Evolutionary conservation across 30 jellyfish, hydroid and myxozoan species (phyloP).

Genomic region (Clytia hemisphaerica): DNA sequence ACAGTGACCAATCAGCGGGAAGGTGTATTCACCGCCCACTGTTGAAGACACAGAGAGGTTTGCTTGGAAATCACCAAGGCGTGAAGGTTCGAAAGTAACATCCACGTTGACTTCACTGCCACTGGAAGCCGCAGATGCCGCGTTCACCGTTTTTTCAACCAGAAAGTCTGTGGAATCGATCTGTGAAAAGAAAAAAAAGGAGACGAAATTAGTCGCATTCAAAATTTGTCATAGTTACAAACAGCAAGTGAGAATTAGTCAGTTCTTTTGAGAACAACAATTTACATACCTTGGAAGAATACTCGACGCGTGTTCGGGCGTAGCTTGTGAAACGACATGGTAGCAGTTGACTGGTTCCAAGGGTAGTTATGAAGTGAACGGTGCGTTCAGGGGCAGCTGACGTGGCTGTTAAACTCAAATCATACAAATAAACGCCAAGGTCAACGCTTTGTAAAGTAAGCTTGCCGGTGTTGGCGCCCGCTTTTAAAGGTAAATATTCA

Average conservation of each 20-base stretch:
- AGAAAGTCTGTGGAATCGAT: slow-evolving; percentile 70
- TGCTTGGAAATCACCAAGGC: slow-evolving; percentile 63
- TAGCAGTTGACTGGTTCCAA: slow-evolving; percentile 85
- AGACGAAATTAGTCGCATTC: too few species aligned
- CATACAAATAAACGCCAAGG: slow-evolving; percentile 87
- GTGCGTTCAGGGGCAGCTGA: slow-evolving; percentile 90
- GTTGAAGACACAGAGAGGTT: slow-evolving; percentile 51
- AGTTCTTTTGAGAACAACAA: not conserved
- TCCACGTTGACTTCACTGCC: slow-evolving; percentile 94
- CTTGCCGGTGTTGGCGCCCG: slow-evolving; percentile 68
- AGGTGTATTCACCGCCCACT: slow-evolving; percentile 87
- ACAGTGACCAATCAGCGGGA: slow-evolving; percentile 92
- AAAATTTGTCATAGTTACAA: too few species aligned
- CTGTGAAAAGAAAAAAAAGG: slow-evolving; percentile 24
- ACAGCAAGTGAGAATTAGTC: too few species aligned
- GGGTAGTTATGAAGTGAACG: slow-evolving; percentile 77
- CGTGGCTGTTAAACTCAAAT: slow-evolving; percentile 69
- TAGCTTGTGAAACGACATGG: slow-evolving; percentile 69
- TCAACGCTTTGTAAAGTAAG: slow-evolving; percentile 84
- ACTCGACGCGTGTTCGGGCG: slow-evolving; percentile 80
- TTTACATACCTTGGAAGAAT: slow-evolving; percentile 68
- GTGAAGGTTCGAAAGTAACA: slow-evolving; percentile 90
- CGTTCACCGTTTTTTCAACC: slow-evolving; percentile 80
- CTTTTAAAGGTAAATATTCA: slow-evolving; percentile 87
- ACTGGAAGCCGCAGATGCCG: slow-evolving; percentile 95